Base-by-base conservation (phyloP, 2,888 invertebrate species). In the Aleiodes leptofemur region DNA sequence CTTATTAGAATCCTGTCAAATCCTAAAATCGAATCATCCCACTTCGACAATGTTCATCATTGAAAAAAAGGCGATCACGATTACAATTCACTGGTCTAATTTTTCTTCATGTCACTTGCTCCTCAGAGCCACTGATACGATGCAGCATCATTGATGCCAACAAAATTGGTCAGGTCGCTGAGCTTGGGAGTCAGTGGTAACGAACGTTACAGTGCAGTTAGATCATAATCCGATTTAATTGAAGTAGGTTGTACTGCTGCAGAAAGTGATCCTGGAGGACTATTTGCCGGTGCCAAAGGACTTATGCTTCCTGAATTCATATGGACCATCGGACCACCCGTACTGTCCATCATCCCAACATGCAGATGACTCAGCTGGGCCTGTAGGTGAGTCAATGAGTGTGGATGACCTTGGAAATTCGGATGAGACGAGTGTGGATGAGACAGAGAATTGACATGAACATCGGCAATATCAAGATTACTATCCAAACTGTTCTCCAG, bases 181-280 rank as follows among this genome's bases (percentile, higher is more conserved):
- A 79, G 68, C 57, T 75, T 77, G 50, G 77, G 75, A 48, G 77
- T 73, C 31, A 23, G 23, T 23, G 23, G 23, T 23, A 75, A 73
- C 72, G 74, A 84, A 82, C 89, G 90, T 92, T 94, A 94, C 89
- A 93, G 92, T 72, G 96, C 94, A 88, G 96, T 96, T 85, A 97
- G 93, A 89, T 95, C 96, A 88, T 96, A 96, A 91, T 96, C 96
- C 83, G 96, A 95, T 90, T 96, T 96, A 86, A 96, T 95, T 86
- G 94, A 91, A 79, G 93, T 91, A 81, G 92, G 91, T 81, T 78
- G 50, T 50, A 74, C 77, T 14, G 77, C 69, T 6, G 72, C 73
- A 8, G 77, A 74, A 29, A 80, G 1, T 23, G 23, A 73, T 61
- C 86, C 87, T 6, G 88, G 84, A n/a, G 89, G 88, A 82, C 86